Percentiles rank a stretch among this genome's conserved stretches.
Conservation (phyloP, 2,113 vertebrate genomes). For the Leptodactylus fuscus region DNA sequence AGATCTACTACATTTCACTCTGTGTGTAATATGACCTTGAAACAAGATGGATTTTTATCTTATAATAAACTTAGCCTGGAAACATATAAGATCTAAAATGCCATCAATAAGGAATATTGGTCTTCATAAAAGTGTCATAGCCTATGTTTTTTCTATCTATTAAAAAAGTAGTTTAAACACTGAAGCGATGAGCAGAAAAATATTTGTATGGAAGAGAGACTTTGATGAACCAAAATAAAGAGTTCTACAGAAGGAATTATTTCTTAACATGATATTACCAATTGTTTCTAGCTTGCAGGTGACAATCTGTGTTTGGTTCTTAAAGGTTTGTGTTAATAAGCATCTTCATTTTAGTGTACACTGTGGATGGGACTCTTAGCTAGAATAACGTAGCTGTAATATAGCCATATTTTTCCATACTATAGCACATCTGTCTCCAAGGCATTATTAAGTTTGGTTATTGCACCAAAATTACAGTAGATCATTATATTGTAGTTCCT, state of each 20-base stretch:
- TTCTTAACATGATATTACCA: no score
- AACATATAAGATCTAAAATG: background rate
- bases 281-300: background rate
- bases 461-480: no score
- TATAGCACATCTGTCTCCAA: no score
- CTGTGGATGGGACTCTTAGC: background rate
- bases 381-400: background rate
- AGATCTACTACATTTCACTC: background rate
- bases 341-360: background rate
- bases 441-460: no score
- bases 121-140: constrained; percentile 22
- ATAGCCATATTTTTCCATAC: background rate
- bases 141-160: background rate
- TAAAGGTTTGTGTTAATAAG: background rate
- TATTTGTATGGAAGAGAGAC: background rate
- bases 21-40: constrained; percentile 20
- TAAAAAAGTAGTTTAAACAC: constrained; percentile 2
- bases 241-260: background rate
- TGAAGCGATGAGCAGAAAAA: background rate
- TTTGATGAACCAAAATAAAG: background rate
- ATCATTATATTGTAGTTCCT: no score
- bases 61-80: background rate
- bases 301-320: background rate
- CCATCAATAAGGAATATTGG: constrained; percentile 15
- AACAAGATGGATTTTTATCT: constrained; percentile 19